Evolutionary conservation across 2,888 invertebrate species (phyloP), one percentile per base, ranked within the genome.

Genomic region (Drosophila mimica): DNA sequence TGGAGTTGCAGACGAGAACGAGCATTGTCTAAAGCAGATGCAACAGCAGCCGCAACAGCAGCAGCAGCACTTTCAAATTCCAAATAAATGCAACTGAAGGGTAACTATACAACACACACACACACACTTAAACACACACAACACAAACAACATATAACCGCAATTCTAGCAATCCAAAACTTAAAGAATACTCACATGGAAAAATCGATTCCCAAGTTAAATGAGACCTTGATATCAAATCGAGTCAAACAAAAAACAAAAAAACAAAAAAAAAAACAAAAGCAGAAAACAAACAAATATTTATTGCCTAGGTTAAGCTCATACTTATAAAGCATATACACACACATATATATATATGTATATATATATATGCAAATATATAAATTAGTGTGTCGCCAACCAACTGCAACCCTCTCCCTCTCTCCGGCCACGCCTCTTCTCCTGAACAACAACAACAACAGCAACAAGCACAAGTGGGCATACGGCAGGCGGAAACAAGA

Each of bases 221-320:
- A 66, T 52, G 53, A 61, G 63, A 70, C 58, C 43, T 53, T 79
- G 75, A 78, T 59, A 79, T 70, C 63, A 62, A 76, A 67, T 72
- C 72, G 71, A 76, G 59, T 52, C 34, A 61, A 56, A 49, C 33
- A 34, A 34, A 51, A 30, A 49, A 31, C 40, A 46, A 48, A 53
- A 46, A n/a, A n/a, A n/a, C n/a, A 62, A 34, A 30, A 49, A 33
- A 49, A 31, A 46, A 46, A 46, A 48, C 13, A 46, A 2, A 25
- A 34, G n/a, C 54, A 28, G 17, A 53, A 57, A 13, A 40, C 65
- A 64, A 70, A 63, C 43, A 74, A 75, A 77, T 85, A 89, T 85
- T 85, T 85, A 85, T 85, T 85, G 85, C 66, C 67, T 87, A 85
- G 89, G 63, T 66, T 85, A 85, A 85, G 85, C 70, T 79, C 79